Evolutionary conservation across 1,140 invertebrate genomes (phyloP).

Genomic region (Drosophila melanica): DNA sequence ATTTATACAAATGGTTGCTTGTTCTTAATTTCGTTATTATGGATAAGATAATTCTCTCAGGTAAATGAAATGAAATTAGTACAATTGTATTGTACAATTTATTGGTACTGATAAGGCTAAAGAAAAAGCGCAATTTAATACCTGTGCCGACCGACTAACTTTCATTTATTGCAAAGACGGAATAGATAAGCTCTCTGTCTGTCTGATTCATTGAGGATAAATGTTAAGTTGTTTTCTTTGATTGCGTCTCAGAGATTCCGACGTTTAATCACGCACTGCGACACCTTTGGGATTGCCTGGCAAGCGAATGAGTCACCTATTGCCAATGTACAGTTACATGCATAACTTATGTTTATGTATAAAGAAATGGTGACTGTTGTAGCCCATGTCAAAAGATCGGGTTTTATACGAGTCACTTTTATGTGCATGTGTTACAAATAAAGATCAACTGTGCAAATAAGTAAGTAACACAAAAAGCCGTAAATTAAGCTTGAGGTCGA

Average conservation of each 20-base stretch:
- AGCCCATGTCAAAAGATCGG: slow-evolving; percentile 3
- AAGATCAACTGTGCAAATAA: slow-evolving; percentile 11
- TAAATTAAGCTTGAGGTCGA: slow-evolving; percentile 21
- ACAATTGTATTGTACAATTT: too few species aligned
- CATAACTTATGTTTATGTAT: not conserved
- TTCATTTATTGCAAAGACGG: not conserved
- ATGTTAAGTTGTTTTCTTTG: slow-evolving; percentile 15
- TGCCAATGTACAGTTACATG: slow-evolving; percentile 26
- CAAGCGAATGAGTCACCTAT: slow-evolving; percentile 28
- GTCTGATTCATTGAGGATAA: slow-evolving; percentile 31
- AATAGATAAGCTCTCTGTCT: not conserved
- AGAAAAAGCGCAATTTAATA: not conserved
- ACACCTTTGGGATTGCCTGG: slow-evolving; percentile 7
- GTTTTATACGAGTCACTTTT: not conserved
- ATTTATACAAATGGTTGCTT: not conserved
- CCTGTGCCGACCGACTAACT: not conserved
- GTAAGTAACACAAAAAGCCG: slow-evolving; percentile 9
- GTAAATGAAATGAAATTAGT: too few species aligned
- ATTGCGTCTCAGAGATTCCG: not conserved
- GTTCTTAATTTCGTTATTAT: not conserved
- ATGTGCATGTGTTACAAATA: not conserved
- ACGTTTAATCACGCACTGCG: slow-evolving; percentile 11
- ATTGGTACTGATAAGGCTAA: too few species aligned
- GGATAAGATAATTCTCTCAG: too few species aligned
- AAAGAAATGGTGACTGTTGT: not conserved